Evolutionary conservation across 2,888 invertebrate species (phyloP).

Genomic region (Caenorhabditis drosophilae): DNA sequence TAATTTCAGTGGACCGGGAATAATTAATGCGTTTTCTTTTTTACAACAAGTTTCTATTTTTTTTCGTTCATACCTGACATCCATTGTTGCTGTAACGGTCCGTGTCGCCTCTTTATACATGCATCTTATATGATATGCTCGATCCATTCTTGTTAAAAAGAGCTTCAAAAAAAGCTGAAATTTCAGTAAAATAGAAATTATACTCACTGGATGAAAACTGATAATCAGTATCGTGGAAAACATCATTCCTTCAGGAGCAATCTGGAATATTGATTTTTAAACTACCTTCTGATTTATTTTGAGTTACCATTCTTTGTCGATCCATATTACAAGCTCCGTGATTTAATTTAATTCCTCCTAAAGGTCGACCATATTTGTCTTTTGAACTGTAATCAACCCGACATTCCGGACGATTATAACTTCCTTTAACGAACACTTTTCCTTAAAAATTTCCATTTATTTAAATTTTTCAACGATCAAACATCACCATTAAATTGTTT

Average conservation of each 20-base stretch:
- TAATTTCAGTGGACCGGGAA: too few relatives aligned
- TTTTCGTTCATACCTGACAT: constrained; percentile 63
- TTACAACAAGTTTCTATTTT: constrained; percentile 4
- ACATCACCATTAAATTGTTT: constrained; percentile 56
- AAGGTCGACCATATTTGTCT: constrained; percentile 55
- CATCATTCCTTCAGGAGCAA: constrained; percentile 67
- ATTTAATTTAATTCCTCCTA: constrained; percentile 64
- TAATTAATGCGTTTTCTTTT: too few relatives aligned
- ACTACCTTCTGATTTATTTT: not conserved
- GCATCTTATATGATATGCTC: constrained; percentile 69
- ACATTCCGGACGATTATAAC: constrained; percentile 67
- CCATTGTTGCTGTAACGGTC: constrained; percentile 59
- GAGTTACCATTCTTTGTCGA: constrained; percentile 62
- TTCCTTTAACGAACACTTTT: constrained; percentile 69
- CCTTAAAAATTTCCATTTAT: constrained; percentile 41
- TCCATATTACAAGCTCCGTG: constrained; percentile 69
- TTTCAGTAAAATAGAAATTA: not conserved
- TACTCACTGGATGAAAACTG: constrained; percentile 66
- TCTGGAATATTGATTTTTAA: constrained; percentile 36
- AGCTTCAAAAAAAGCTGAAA: constrained; percentile 45
- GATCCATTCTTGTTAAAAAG: constrained; percentile 68
- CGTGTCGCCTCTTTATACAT: constrained; percentile 65
- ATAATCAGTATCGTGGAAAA: constrained; percentile 68
- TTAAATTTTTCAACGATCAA: not conserved
- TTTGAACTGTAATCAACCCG: constrained; percentile 48